phyloP scores from a whole-genome alignment of 2,797 vertebrate genomes.

The Dermochelys coriacea region DNA sequence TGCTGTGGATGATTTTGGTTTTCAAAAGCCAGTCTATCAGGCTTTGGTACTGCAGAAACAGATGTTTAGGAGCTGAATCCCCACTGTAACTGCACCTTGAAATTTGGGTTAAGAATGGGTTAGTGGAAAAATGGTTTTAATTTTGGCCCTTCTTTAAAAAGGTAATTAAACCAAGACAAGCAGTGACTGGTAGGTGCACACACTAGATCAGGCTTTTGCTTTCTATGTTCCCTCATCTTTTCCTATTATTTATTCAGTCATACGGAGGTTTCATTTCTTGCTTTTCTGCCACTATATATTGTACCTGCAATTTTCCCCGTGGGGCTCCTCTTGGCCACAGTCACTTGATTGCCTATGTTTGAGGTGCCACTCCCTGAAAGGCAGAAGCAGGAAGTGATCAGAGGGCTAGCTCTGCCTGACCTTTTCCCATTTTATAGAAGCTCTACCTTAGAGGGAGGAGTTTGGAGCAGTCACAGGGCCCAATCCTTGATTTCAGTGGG shows the following conservation, averaged over 20 bases:
- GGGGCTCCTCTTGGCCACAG: neutral
- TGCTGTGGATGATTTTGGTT: neutral
- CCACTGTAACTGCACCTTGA: neutral
- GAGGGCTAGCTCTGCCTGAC: neutral
- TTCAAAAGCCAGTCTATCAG: neutral
- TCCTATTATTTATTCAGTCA: neutral
- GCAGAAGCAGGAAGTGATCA: neutral
- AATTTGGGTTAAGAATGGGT: too few relatives aligned
- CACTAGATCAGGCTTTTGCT: neutral
- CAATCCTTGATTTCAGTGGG: neutral
- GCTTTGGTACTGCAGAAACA: neutral
- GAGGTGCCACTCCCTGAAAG: neutral
- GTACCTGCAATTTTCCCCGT: neutral
- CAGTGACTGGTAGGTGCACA: neutral
- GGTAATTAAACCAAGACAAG: neutral
- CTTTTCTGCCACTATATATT: neutral
- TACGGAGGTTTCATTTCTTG: neutral
- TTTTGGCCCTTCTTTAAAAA: neutral
- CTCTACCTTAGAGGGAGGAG: neutral
- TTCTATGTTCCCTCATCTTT: neutral
- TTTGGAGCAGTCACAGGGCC: rapidly evolving
- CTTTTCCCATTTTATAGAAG: neutral
- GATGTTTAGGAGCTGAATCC: neutral
- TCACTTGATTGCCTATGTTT: neutral
- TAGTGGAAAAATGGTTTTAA: neutral